phyloP scores from a whole-genome alignment of 2,797 vertebrate species.

The Mallotus villosus region DNA sequence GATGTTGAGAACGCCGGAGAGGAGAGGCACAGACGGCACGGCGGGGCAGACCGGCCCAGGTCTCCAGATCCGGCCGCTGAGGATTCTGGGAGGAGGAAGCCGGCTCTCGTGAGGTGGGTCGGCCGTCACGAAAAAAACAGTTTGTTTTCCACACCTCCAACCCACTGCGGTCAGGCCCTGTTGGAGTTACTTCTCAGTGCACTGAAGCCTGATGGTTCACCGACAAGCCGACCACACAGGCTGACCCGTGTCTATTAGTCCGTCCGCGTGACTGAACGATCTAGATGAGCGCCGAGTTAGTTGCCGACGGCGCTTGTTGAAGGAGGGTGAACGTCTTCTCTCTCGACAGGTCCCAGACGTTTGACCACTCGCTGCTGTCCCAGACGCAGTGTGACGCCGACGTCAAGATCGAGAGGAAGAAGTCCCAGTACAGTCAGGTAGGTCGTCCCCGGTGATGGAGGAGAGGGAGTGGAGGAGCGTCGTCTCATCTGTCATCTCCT shows the following conservation, averaged over 20 bases:
- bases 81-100: slow-evolving; percentile 47
- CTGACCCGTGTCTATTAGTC: too few species aligned
- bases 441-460: slow-evolving; percentile 13
- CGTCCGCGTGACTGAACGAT: too few species aligned
- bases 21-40: slow-evolving; percentile 37
- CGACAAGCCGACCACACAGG: too few species aligned
- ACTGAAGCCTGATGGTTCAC: too few species aligned
- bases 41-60: neutral
- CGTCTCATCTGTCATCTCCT: too few species aligned
- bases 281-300: too few species aligned
- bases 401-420: slow-evolving; percentile 86
- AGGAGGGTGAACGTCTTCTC: neutral
- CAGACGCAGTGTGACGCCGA: slow-evolving; percentile 76
- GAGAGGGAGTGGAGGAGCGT: too few species aligned
- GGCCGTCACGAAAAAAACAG: neutral
- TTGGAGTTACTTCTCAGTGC: neutral
- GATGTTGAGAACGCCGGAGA: slow-evolving; percentile 56
- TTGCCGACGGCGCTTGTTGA: too few species aligned
- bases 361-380: slow-evolving; percentile 75
- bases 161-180: neutral
- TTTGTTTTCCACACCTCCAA: neutral
- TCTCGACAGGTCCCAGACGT: slow-evolving; percentile 81
- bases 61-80: slow-evolving; percentile 31
- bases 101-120: slow-evolving; percentile 60
- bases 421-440: slow-evolving; percentile 87